Evolutionary conservation across 2,797 vertebrate species (phyloP).

Genomic region (Tamandua tetradactyla): DNA sequence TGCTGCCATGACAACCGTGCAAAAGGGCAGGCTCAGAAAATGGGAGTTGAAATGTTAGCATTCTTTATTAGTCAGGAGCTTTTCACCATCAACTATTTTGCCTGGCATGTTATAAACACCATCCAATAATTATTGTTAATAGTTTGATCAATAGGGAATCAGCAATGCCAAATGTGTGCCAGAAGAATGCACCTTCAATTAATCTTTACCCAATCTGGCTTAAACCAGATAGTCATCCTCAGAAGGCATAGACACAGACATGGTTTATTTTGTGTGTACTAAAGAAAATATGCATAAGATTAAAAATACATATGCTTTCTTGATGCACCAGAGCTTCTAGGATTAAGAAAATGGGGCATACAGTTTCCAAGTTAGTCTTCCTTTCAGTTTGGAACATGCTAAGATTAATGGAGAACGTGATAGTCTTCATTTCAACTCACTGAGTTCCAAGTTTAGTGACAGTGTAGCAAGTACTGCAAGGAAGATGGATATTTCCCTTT

Average conservation of each 20-base stretch:
- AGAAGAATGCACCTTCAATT: not conserved
- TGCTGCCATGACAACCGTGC: not conserved
- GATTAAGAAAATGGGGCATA: slow-evolving; percentile 35
- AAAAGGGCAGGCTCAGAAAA: not conserved
- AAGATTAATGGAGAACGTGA: slow-evolving; percentile 25
- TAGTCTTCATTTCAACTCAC: slow-evolving; percentile 54
- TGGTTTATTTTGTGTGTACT: slow-evolving; percentile 19
- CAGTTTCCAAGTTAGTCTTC: slow-evolving; percentile 19
- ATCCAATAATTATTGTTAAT: not conserved
- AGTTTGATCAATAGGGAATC: not conserved
- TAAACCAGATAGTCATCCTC: not conserved
- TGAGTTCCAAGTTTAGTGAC: slow-evolving; percentile 61
- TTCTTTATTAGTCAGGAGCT: not conserved
- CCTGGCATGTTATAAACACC: not conserved
- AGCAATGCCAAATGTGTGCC: not conserved
- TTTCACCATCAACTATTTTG: not conserved
- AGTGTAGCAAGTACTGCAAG: slow-evolving; percentile 43
- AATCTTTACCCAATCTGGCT: not conserved
- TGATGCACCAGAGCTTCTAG: not conserved
- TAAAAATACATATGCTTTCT: not conserved
- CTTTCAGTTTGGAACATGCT: not conserved
- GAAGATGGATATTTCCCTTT: slow-evolving; percentile 37
- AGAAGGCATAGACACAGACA: not conserved
- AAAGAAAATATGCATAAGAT: not conserved
- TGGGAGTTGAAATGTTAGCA: not conserved